A percentile compares a stretch with the other conserved stretches of the same genome.
Conservation (phyloP, 2,888 invertebrate genomes). For the Pasiphila rectangulata region DNA sequence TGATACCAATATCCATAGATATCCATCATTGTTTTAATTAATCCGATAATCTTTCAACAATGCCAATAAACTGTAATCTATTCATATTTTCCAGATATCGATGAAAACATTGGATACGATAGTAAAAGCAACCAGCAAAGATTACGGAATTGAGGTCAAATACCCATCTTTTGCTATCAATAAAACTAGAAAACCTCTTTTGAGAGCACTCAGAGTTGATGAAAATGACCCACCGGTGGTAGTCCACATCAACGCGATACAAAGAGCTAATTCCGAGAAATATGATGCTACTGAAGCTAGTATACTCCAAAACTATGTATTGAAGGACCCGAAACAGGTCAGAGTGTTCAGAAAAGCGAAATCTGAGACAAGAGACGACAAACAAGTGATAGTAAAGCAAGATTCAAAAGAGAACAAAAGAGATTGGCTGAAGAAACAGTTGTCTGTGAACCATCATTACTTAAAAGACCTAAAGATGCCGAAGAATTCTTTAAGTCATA, state of each 20-base stretch:
- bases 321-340: conserved; percentile 49
- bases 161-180: conserved; percentile 49
- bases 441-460: conserved; percentile 84
- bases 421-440: conserved; percentile 73
- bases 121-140: conserved; percentile 47
- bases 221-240: conserved; percentile 53
- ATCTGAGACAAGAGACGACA: conserved; percentile 55
- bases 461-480: conserved; percentile 87
- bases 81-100: conserved; percentile 76
- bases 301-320: conserved; percentile 46
- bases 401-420: conserved; percentile 67
- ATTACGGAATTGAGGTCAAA: conserved; percentile 49
- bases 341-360: conserved; percentile 48
- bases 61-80: not conserved
- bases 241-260: conserved; percentile 48
- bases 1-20: too few relatives aligned
- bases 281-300: conserved; percentile 40
- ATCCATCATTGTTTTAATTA: too few relatives aligned
- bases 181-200: conserved; percentile 27
- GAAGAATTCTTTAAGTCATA: conserved; percentile 91
- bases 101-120: conserved; percentile 83
- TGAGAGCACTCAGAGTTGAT: conserved; percentile 35
- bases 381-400: conserved; percentile 61
- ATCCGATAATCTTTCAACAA: not conserved
- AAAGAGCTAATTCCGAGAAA: conserved; percentile 61